Conservation (phyloP, 2,797 vertebrate species). For the Pogoniulus pusillus region DNA sequence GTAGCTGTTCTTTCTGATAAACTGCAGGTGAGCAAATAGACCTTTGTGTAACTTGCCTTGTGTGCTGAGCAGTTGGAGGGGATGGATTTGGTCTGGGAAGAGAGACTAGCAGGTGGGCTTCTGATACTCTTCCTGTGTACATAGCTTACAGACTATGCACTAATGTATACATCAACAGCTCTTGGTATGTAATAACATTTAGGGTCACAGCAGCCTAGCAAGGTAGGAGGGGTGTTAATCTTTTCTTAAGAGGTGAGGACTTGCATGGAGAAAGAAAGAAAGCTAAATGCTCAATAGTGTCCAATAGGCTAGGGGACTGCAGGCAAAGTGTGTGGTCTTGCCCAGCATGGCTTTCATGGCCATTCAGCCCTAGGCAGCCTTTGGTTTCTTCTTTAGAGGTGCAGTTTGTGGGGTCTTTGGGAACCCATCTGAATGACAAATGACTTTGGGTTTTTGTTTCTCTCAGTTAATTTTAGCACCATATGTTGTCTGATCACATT, state of each 20-base stretch:
- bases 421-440: background rate
- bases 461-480: conserved; percentile 37
- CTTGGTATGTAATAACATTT: background rate
- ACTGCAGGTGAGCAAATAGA: background rate
- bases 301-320: background rate
- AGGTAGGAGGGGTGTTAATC: background rate
- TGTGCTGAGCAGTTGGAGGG: background rate
- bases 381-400: conserved; percentile 3
- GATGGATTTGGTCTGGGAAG: background rate
- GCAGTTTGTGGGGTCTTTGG: conserved; percentile 1
- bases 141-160: background rate
- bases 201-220: background rate
- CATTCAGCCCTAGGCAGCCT: background rate
- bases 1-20: conserved; percentile 1
- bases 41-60: background rate
- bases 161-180: background rate
- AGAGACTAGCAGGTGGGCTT: background rate
- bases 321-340: conserved; percentile 51
- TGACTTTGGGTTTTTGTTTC: background rate
- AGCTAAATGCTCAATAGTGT: background rate
- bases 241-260: background rate
- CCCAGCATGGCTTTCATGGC: background rate
- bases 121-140: background rate
- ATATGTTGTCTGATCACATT: conserved; percentile 21
- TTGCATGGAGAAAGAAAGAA: background rate